Evolutionary conservation across 2,797 vertebrate genomes (phyloP).

Genomic region (Tragelaphus oryx): DNA sequence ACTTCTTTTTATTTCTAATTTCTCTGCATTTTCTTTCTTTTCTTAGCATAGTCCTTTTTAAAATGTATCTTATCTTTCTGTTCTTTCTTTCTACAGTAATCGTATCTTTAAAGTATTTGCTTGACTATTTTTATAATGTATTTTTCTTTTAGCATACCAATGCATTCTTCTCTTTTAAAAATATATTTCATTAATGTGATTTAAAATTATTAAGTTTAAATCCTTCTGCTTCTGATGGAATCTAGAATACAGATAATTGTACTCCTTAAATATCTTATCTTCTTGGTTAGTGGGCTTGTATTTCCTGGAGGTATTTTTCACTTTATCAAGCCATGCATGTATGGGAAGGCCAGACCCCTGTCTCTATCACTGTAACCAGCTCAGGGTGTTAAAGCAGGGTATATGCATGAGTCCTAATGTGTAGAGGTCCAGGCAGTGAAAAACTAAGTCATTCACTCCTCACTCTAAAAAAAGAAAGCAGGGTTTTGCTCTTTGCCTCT

Average conservation of each 20-base stretch:
- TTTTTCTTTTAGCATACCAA: neutral
- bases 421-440: neutral
- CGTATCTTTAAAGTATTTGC: neutral
- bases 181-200: neutral
- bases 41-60: neutral
- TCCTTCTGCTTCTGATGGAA: neutral
- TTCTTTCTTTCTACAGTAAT: neutral
- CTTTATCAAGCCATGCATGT: neutral
- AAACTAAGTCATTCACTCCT: neutral
- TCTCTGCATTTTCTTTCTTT: neutral
- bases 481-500: neutral
- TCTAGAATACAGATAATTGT: neutral
- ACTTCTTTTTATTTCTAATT: neutral
- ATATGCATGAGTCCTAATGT: neutral
- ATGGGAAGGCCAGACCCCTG: neutral
- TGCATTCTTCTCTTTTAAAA: neutral
- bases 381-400: neutral
- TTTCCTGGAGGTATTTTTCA: neutral
- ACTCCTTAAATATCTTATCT: neutral
- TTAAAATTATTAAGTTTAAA: neutral
- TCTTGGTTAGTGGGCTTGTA: neutral
- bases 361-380: neutral
- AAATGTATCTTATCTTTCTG: neutral
- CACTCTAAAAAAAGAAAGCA: neutral
- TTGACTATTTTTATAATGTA: neutral